phyloP scores from a whole-genome alignment of 2,888 invertebrate species.

The Drosophila nr. fundita region DNA sequence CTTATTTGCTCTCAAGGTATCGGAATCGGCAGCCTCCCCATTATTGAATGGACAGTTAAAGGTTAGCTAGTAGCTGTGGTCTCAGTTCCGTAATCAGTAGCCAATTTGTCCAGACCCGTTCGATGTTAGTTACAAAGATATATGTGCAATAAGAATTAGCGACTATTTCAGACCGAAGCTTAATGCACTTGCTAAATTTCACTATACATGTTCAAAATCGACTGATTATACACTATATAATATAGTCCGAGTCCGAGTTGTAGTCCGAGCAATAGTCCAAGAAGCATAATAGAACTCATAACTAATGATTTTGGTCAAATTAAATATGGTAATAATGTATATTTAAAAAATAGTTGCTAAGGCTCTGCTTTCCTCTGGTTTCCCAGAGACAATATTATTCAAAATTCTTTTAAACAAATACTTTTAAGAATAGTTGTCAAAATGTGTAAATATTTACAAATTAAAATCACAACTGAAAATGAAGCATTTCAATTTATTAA shows the following conservation, averaged over 20 bases:
- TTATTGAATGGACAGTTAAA: slow-evolving; percentile 28
- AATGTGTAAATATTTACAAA: neutral
- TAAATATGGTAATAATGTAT: accelerated
- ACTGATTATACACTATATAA: neutral
- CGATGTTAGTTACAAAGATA: slow-evolving; percentile 27
- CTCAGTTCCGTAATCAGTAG: slow-evolving; percentile 26
- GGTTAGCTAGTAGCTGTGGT: slow-evolving; percentile 9
- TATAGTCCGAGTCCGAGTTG: neutral
- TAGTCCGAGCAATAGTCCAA: neutral
- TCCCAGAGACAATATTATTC: neutral
- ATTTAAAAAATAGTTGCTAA: neutral
- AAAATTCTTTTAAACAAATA: neutral
- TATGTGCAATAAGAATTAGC: neutral
- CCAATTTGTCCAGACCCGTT: slow-evolving; percentile 35
- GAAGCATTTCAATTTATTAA: neutral
- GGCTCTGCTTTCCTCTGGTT: neutral
- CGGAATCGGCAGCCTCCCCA: slow-evolving; percentile 5
- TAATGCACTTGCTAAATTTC: neutral
- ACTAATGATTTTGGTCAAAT: neutral
- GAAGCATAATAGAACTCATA: no score
- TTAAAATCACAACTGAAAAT: neutral
- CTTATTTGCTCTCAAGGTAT: slow-evolving; percentile 7
- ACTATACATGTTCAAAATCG: neutral
- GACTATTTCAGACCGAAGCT: neutral
- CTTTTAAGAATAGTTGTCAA: neutral